phyloP scores from a whole-genome alignment of 2,888 invertebrate species.

The Malthinus seriepunctatus region DNA sequence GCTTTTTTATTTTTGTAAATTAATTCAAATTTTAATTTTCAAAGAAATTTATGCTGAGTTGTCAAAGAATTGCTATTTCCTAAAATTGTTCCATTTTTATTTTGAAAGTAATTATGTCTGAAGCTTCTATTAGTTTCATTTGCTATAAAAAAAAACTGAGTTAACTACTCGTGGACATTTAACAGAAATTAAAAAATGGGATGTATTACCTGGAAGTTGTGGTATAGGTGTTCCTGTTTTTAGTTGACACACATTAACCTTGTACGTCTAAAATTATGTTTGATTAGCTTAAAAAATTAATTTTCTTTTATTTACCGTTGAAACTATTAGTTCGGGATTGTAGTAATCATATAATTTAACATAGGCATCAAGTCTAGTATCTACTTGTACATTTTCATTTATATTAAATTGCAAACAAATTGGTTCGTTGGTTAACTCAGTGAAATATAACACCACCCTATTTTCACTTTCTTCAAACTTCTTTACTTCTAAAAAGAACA shows the following conservation, averaged over 20 bases:
- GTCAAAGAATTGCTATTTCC: too few species aligned
- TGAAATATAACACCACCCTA: conserved; percentile 59
- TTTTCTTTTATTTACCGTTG: conserved; percentile 54
- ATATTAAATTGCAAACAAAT: conserved; percentile 58
- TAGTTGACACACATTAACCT: not conserved
- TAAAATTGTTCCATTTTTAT: too few species aligned
- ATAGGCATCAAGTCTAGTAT: conserved; percentile 58
- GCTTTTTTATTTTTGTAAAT: too few species aligned
- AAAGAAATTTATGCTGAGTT: too few species aligned
- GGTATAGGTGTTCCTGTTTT: not conserved
- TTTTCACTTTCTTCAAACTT: conserved; percentile 58
- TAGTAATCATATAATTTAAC: conserved; percentile 68
- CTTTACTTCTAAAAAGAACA: conserved; percentile 54
- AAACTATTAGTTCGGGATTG: conserved; percentile 55
- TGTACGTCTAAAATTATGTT: not conserved
- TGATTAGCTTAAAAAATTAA: not conserved
- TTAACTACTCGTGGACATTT: not conserved
- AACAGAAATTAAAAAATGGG: not conserved
- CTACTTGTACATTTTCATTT: conserved; percentile 54
- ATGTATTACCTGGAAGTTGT: not conserved
- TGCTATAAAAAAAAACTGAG: too few species aligned
- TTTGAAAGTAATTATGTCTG: too few species aligned
- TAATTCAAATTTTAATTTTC: too few species aligned
- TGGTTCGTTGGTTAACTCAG: conserved; percentile 54
- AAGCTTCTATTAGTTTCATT: too few species aligned